Evolutionary conservation across 2,113 vertebrate genomes (phyloP).

Genomic region (Carassius auratus): DNA sequence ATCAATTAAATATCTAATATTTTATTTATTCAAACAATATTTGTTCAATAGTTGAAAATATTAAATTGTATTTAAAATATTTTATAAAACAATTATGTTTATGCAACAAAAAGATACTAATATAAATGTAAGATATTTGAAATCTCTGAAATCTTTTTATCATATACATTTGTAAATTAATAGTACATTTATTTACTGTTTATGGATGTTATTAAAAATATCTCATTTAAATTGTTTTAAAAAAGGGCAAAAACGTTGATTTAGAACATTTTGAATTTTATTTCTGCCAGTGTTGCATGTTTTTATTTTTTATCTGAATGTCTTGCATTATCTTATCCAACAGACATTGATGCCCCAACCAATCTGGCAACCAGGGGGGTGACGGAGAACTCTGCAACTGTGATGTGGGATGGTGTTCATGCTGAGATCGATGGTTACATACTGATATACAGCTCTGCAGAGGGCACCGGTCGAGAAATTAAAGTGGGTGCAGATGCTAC

Average conservation of each 20-base stretch:
- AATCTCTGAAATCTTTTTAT: background rate
- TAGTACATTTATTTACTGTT: background rate
- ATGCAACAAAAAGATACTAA: no score
- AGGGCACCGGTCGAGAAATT: conserved; percentile 73
- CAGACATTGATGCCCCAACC: conserved; percentile 74
- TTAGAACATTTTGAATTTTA: background rate
- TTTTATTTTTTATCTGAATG: background rate
- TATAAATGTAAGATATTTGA: no score
- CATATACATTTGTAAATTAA: background rate
- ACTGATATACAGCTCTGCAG: conserved; percentile 77
- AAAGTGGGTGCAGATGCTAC: conserved; percentile 72
- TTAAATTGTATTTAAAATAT: no score
- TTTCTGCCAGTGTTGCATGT: background rate
- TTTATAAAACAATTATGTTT: no score
- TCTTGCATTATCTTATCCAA: background rate
- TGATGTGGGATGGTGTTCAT: conserved; percentile 78
- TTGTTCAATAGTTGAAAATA: no score
- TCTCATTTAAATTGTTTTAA: background rate
- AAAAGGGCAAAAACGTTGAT: background rate
- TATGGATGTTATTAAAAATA: no score
- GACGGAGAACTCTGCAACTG: conserved; percentile 75
- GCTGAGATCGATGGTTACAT: conserved; percentile 79
- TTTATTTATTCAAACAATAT: no score
- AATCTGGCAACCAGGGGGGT: conserved; percentile 70
- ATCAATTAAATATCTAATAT: no score